Evolutionary conservation across 1,140 invertebrate genomes (phyloP).

Genomic region (Megalopta genalis): DNA sequence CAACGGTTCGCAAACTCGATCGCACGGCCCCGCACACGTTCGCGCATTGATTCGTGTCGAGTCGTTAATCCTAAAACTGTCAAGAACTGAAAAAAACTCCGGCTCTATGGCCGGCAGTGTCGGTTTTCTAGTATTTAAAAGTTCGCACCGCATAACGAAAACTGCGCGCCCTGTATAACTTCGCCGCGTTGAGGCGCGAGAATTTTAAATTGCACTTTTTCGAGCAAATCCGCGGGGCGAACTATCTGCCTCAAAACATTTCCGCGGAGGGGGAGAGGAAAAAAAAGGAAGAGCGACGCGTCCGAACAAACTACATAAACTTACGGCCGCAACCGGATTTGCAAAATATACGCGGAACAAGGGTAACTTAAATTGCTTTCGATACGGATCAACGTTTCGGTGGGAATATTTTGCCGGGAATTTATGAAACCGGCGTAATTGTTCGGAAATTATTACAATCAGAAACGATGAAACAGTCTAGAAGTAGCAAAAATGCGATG

Average conservation of each 20-base stretch:
- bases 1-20: background rate
- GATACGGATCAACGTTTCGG: too few relatives aligned
- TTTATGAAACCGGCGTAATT: too few relatives aligned
- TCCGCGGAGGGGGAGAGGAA: background rate
- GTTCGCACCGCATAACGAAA: slow-evolving; percentile 7
- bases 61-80: slow-evolving; percentile 44
- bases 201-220: slow-evolving; percentile 15
- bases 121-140: slow-evolving; percentile 41
- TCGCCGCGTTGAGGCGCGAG: slow-evolving; percentile 8
- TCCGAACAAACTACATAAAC: background rate
- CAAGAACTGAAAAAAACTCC: slow-evolving; percentile 35
- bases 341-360: too few relatives aligned
- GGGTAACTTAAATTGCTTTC: too few relatives aligned
- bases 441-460: too few relatives aligned
- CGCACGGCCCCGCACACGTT: background rate
- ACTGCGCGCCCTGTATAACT: background rate
- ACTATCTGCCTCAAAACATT: background rate
- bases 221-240: background rate
- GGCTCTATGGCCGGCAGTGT: background rate
- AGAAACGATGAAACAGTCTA: too few relatives aligned
- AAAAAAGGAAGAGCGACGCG: background rate
- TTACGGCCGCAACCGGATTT: too few relatives aligned
- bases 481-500: too few relatives aligned
- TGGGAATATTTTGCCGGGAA: too few relatives aligned
- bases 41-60: slow-evolving; percentile 17